These are phyloP conservation scores for Blennius ocellaris DNA, from an alignment of 2,113 vertebrate species.

Conservation along the genomic window DNA sequence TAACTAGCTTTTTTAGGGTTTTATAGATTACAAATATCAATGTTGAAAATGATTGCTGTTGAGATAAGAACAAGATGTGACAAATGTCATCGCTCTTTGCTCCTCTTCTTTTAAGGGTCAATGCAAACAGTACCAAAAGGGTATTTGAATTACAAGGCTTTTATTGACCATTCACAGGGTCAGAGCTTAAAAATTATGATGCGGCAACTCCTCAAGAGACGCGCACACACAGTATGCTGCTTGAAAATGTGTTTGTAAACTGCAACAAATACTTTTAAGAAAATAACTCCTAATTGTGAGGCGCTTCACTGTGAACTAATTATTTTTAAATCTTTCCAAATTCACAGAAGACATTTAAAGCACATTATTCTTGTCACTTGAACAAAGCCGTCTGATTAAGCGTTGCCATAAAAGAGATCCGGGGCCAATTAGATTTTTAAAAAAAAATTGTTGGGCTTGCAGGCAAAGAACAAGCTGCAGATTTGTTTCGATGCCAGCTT, in stretches of 20 bases:
- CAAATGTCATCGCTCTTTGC: neutral
- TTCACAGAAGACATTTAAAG: slow-evolving; percentile 57
- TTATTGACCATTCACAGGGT: no score
- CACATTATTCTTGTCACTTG: slow-evolving; percentile 75
- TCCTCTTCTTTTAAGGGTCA: slow-evolving; percentile 2
- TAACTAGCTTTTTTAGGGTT: no score
- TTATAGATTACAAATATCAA: neutral
- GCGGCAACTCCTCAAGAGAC: neutral
- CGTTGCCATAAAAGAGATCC: slow-evolving; percentile 77
- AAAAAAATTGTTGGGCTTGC: slow-evolving; percentile 48
- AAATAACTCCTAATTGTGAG: slow-evolving; percentile 46
- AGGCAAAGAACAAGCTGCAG: slow-evolving; percentile 69
- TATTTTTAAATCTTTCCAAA: slow-evolving; percentile 66
- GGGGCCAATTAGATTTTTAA: slow-evolving; percentile 77
- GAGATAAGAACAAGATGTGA: slow-evolving; percentile 13
- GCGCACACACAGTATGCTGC: neutral
- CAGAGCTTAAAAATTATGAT: neutral
- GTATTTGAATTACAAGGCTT: no score
- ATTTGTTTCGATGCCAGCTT: slow-evolving; percentile 62
- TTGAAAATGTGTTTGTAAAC: slow-evolving; percentile 36
- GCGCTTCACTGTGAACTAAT: slow-evolving; percentile 57
- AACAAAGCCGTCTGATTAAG: slow-evolving; percentile 81
- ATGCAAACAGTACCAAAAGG: neutral
- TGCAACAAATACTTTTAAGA: slow-evolving; percentile 29
- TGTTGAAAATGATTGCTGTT: slow-evolving; percentile 6